Evolutionary conservation across 2,113 vertebrate species (phyloP), one percentile per base, ranked within the genome.

Genomic region (Lontra canadensis): DNA sequence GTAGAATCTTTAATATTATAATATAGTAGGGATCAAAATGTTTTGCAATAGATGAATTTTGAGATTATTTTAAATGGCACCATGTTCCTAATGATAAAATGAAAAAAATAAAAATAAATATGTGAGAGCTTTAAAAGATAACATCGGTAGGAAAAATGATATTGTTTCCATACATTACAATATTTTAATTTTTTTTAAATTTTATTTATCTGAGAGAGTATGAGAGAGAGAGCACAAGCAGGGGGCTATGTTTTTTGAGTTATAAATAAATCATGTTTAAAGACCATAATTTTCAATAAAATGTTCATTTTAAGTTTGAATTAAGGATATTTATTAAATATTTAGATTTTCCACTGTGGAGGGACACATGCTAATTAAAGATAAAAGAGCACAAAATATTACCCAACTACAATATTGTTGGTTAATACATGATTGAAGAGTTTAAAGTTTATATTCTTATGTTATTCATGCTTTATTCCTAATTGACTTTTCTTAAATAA

Each of bases 401-500:
- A 71, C 8, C 36, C 11, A 82, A 82, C 31, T 59, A 39, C 3
- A 88, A 59, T 57, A 52, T 55, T 88, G 13, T 15, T 18, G 42
- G 61, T 95, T 93, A 91, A 91, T 49, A 71, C n/a, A 67, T 2
- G 0, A 65, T 29, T 79, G 26, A 94, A 86, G 26, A 89, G 47
- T 73, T 92, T 15, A 97, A 65, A 94, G 65, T 93, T 79, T 83
- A 44, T 31, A 83, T 91, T 89, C 42, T 93, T 94, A 55, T 55
- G 39, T 11, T 91, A 86, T 65, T 47, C 4, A 39, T 78, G 44
- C 26, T 97, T 93, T 90, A 74, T 83, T 94, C 42, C 21, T 94
- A 83, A 96, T 86, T 94, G 94, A 96, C 80, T 79, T 97, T 90
- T 94, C 23, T 7, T 90, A 92, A 97, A 29, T 90, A 52, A 93